These are phyloP conservation scores for Thaumatotibia leucotreta DNA, from an alignment of 1,140 invertebrate species.

Conservation along the genomic window DNA sequence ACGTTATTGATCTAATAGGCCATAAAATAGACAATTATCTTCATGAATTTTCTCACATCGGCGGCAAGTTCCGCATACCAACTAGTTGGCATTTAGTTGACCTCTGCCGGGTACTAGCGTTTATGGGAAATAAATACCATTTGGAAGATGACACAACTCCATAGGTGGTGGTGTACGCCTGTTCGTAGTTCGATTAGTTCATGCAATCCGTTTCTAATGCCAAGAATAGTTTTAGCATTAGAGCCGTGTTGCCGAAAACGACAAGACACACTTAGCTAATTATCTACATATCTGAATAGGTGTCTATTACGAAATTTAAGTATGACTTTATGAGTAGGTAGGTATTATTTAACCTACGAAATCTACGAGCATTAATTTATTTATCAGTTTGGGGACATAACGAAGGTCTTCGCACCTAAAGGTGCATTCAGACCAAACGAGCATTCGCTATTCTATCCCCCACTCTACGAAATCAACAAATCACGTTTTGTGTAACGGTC, in stretches of 20 bases:
- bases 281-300: background rate
- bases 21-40: conserved; percentile 15
- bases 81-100: conserved; percentile 36
- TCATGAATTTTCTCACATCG: conserved; percentile 15
- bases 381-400: too few species aligned
- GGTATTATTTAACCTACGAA: too few species aligned
- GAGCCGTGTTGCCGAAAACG: too few species aligned
- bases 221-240: background rate
- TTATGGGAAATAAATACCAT: conserved; percentile 37
- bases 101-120: conserved; percentile 23
- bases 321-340: too few species aligned
- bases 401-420: too few species aligned
- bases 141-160: conserved; percentile 35
- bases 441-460: too few species aligned
- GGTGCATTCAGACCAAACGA: too few species aligned
- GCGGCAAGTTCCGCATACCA: conserved; percentile 33
- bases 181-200: background rate
- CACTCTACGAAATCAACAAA: too few species aligned
- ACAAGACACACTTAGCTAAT: background rate
- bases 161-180: conserved; percentile 2
- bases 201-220: background rate
- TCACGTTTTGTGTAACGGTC: too few species aligned
- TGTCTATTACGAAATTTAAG: too few species aligned
- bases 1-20: background rate
- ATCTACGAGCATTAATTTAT: too few species aligned